A percentile compares a stretch with the other conserved stretches of the same genome.
phyloP scores from a whole-genome alignment of 2,113 vertebrate species.

The Oplegnathus fasciatus region DNA sequence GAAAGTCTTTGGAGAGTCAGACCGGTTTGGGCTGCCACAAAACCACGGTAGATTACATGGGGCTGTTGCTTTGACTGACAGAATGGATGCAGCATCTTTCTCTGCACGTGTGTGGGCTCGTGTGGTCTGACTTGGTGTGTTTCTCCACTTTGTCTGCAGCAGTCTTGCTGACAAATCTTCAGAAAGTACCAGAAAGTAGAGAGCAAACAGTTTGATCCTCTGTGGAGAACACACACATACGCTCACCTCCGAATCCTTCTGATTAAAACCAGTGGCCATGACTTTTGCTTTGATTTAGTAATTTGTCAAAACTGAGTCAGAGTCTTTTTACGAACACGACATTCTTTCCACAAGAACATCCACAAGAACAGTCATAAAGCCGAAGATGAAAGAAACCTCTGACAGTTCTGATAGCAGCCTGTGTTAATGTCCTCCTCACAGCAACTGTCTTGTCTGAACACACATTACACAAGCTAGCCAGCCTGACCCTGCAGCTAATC shows the following conservation, averaged over 20 bases:
- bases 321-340: not conserved
- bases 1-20: not conserved
- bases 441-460: not conserved
- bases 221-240: not conserved
- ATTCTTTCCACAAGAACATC: not conserved
- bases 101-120: not conserved
- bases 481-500: conserved; percentile 42
- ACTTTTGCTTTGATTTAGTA: not conserved
- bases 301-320: not conserved
- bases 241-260: not conserved
- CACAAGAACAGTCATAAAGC: not conserved
- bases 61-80: conserved; percentile 1
- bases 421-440: not conserved
- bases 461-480: conserved; percentile 1
- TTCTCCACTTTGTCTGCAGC: not conserved
- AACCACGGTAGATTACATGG: not conserved
- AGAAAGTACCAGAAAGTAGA: not conserved
- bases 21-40: not conserved
- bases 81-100: not conserved
- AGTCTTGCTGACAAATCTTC: not conserved
- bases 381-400: not conserved
- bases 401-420: not conserved
- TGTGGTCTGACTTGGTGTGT: not conserved
- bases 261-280: not conserved
- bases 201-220: not conserved